These are phyloP conservation scores for Mobula hypostoma DNA, from an alignment of 2,113 vertebrate species.

Conservation along the genomic window DNA sequence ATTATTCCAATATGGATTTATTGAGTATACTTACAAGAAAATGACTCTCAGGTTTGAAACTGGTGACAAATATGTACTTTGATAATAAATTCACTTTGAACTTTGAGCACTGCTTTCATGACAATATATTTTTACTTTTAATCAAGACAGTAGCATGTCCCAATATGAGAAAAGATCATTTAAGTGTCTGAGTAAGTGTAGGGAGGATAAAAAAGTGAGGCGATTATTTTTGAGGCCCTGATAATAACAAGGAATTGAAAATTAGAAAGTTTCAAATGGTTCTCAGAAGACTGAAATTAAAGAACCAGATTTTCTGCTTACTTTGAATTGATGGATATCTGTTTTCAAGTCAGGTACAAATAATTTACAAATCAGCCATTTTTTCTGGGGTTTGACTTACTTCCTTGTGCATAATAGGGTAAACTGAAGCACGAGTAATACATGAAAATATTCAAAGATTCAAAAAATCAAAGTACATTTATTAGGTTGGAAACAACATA, in stretches of 20 bases:
- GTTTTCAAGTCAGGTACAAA: background rate
- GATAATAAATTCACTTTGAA: too few relatives aligned
- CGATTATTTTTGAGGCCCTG: too few relatives aligned
- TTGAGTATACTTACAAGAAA: too few relatives aligned
- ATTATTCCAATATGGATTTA: too few relatives aligned
- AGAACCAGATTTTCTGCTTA: background rate
- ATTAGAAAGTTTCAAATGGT: background rate
- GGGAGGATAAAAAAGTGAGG: background rate
- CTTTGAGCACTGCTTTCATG: background rate
- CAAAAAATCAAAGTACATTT: too few relatives aligned
- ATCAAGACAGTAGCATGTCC: background rate
- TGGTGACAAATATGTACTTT: too few relatives aligned
- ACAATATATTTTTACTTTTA: background rate
- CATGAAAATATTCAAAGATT: background rate
- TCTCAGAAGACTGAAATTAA: background rate
- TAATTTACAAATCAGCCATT: background rate
- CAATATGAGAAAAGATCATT: background rate
- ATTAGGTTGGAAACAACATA: too few relatives aligned
- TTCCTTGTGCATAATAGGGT: background rate
- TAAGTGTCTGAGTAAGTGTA: background rate
- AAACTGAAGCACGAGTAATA: background rate
- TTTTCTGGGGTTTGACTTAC: background rate
- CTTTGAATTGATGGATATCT: background rate
- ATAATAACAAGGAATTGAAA: background rate
- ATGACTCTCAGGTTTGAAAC: too few relatives aligned